phyloP scores from a whole-genome alignment of 92 coral and sea anemone genomes.

The Phenganax marumi region DNA sequence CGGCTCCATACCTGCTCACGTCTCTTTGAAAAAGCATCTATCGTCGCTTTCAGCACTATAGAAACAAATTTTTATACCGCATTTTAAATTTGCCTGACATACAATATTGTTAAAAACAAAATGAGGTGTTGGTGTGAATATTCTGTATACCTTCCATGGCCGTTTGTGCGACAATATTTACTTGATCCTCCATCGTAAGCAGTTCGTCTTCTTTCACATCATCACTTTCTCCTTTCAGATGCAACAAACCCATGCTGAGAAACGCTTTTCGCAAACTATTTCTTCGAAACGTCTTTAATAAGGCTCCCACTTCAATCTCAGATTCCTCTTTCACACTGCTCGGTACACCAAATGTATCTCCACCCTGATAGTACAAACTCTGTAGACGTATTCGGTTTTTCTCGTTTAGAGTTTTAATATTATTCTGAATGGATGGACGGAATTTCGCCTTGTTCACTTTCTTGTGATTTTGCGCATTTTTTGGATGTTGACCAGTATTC shows the following conservation, averaged over 20 bases:
- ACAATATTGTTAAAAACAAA: neutral
- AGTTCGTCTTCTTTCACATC: constrained; percentile 37
- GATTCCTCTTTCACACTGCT: constrained; percentile 19
- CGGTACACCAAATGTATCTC: neutral
- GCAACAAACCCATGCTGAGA: constrained; percentile 36
- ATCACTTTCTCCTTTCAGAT: constrained; percentile 34
- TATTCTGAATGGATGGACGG: no score
- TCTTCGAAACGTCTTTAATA: constrained; percentile 6
- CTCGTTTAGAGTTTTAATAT: no score
- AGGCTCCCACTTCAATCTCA: constrained; percentile 31
- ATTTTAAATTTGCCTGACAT: neutral
- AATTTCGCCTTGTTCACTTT: no score
- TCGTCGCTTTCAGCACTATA: constrained; percentile 12
- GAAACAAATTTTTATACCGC: neutral
- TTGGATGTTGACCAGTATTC: no score
- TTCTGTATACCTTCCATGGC: constrained; percentile 40
- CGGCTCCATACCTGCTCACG: neutral
- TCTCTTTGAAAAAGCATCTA: neutral
- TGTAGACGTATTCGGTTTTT: no score
- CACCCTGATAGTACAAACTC: neutral
- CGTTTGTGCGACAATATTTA: constrained; percentile 34
- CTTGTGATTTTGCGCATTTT: no score
- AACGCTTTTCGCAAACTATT: constrained; percentile 25
- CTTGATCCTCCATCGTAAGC: constrained; percentile 43
- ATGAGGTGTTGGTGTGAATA: neutral